These are phyloP conservation scores for Pristionchus fissidentatus DNA, from an alignment of 2,888 invertebrate genomes.

Conservation along the genomic window DNA sequence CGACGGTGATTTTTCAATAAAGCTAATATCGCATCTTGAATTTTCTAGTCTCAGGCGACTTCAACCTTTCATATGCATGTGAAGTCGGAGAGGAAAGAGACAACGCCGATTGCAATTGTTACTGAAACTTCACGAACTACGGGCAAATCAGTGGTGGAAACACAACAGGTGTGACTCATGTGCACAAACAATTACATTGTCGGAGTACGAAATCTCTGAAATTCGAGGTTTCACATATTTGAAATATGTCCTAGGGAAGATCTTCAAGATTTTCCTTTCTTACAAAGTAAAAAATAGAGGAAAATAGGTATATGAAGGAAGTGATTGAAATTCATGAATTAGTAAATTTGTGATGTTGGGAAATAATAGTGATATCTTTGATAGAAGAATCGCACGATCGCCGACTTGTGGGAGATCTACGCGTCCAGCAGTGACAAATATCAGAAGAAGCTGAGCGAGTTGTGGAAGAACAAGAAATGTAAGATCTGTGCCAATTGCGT, in stretches of 20 bases:
- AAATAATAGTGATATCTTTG: too few relatives aligned
- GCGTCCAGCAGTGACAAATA: neutral
- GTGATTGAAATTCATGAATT: neutral
- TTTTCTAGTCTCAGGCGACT: too few relatives aligned
- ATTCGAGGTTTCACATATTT: too few relatives aligned
- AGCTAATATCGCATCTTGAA: too few relatives aligned
- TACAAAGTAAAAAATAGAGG: neutral
- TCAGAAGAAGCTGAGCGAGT: neutral
- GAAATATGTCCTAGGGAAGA: too few relatives aligned
- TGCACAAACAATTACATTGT: too few relatives aligned
- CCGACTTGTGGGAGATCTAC: conserved; percentile 37
- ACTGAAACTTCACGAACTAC: neutral
- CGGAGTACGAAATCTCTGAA: too few relatives aligned
- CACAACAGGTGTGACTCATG: neutral
- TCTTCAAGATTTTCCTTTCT: neutral
- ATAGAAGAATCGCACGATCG: conserved; percentile 11
- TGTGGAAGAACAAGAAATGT: conserved; percentile 12
- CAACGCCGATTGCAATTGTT: neutral
- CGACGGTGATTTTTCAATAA: too few relatives aligned
- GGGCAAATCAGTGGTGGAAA: neutral
- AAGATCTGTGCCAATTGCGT: neutral
- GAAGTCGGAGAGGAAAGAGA: neutral
- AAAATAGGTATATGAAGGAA: neutral
- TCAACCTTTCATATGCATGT: too few relatives aligned
- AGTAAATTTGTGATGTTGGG: too few relatives aligned